Conservation (phyloP, 1,140 invertebrate genomes). For the Holcopasites calliopsidis region DNA sequence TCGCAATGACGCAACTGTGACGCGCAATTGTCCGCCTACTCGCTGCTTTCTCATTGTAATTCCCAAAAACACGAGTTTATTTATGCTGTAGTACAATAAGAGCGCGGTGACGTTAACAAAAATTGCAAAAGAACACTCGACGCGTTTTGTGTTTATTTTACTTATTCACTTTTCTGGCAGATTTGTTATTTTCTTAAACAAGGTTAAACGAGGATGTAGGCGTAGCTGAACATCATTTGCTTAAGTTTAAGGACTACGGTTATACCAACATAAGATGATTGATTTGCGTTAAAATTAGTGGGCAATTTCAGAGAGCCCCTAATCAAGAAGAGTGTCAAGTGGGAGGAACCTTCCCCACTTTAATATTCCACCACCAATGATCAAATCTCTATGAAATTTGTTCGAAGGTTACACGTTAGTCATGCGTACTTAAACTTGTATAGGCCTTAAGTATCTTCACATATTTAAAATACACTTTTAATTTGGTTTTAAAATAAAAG, state of each 20-base stretch:
- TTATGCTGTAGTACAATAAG: too few relatives aligned
- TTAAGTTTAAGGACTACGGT: neutral
- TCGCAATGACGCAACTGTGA: slow-evolving; percentile 31
- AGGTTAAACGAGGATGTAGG: too few relatives aligned
- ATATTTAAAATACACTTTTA: neutral
- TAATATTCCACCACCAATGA: neutral
- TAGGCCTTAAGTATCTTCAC: too few relatives aligned
- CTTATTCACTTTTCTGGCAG: too few relatives aligned
- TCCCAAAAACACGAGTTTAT: neutral
- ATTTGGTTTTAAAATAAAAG: neutral
- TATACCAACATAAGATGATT: neutral
- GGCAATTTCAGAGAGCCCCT: neutral
- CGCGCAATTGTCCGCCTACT: neutral
- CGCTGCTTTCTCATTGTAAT: neutral
- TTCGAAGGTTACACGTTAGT: neutral
- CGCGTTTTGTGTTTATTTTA: too few relatives aligned
- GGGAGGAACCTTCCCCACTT: neutral
- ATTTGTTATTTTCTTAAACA: too few relatives aligned
- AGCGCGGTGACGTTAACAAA: too few relatives aligned
- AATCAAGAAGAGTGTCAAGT: neutral
- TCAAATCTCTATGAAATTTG: neutral
- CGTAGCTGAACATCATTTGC: neutral
- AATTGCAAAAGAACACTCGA: too few relatives aligned
- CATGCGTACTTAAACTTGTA: neutral
- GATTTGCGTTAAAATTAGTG: neutral